Base-by-base conservation (phyloP, 2,797 vertebrate species). In the Periparus ater region DNA sequence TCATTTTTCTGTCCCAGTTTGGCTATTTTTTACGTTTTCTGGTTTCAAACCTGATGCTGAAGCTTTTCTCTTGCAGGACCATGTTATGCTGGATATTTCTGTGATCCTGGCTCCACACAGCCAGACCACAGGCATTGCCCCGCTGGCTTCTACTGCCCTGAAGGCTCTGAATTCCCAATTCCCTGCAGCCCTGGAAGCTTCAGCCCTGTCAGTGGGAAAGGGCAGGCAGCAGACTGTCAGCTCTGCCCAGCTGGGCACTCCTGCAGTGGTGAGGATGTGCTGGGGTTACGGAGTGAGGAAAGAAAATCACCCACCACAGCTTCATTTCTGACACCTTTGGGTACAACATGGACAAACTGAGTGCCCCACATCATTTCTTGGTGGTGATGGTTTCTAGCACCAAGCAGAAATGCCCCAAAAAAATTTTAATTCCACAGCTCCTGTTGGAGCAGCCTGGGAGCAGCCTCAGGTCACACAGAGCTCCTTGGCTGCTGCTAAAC, bases 81-180 rank as follows among this genome's bases (percentile, higher is more conserved):
- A 1, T 99, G 99, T 79, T 95, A 88, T 25, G 94, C 97, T 42
- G 99, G 99, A 9, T 98, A 98, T 97, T 98, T 98, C 95, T 99
- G 99, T 76, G 95, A 96, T 48, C 96, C 96, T 96, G 98, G 97
- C 23, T 98, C 99, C 26, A 98, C 97, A 11, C 97, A 93, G 84
- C 97, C 98, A 11, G 98, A 98, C 74, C 97, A 96, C 63, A 91
- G 92, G 54, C 92, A 76, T 17, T 99, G 99, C 36, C 98, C 98
- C 5, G 95, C 98, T 34, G 98, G 99, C 45, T 99, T 94, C 91
- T 99, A 98, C 93, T 99, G 99, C 86, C 98, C 98, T 23, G 84
- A 95, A 71, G 98, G 98, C 80, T 97, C 98, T 40, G 91, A 90
- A 21, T 86, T 66, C 34, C 98, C 98, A 2, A 0, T 98, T 17